Evolutionary conservation across 2,113 vertebrate species (phyloP).

Genomic region (Drymodes brunneopygia): DNA sequence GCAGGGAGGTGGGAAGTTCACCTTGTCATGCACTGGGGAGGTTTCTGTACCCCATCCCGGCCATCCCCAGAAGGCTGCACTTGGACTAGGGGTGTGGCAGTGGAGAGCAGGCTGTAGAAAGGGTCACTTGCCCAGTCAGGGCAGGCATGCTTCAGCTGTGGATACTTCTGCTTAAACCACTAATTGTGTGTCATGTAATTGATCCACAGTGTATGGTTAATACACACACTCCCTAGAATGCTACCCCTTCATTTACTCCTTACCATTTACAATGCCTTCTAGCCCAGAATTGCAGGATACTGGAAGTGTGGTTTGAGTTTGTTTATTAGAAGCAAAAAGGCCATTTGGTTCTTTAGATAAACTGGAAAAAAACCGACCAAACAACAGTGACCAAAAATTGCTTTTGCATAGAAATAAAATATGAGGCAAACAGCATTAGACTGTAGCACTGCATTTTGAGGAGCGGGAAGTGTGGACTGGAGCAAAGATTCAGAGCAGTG

Average conservation of each 20-base stretch:
- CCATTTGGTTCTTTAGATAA: background rate
- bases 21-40: fast-evolving
- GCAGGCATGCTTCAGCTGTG: background rate
- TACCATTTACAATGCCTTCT: background rate
- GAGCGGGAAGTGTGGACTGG: background rate
- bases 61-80: fast-evolving
- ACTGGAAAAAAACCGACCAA: background rate
- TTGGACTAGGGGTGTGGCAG: fast-evolving
- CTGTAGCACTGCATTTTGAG: background rate
- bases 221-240: background rate
- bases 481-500: background rate
- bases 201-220: background rate
- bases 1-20: background rate
- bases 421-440: fast-evolving
- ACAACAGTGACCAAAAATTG: background rate
- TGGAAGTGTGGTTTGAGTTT: background rate
- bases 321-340: background rate
- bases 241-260: background rate
- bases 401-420: background rate
- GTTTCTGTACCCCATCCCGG: background rate
- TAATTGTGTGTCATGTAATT: background rate
- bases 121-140: background rate
- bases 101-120: background rate
- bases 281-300: background rate
- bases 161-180: background rate